These are phyloP conservation scores for Venustoraphidia nigricollis DNA, from an alignment of 2,888 invertebrate genomes.

Conservation along the genomic window DNA sequence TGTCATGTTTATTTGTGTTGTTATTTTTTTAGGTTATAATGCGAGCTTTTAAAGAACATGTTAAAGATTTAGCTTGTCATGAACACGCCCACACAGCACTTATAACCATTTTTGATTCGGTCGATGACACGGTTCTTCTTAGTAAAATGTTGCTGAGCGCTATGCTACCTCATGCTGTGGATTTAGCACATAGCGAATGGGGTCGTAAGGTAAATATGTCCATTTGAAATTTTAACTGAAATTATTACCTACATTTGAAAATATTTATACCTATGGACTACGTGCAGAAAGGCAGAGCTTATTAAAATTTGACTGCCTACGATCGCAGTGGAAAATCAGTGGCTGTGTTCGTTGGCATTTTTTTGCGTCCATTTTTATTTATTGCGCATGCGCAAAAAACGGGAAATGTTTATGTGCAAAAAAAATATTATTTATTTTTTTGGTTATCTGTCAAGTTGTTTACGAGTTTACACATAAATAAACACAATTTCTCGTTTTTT, in stretches of 20 bases:
- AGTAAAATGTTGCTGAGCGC: conserved; percentile 66
- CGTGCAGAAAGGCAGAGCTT: too few species aligned
- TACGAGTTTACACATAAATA: too few species aligned
- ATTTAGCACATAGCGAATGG: conserved; percentile 60
- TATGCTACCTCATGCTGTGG: conserved; percentile 46
- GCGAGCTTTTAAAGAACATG: conserved; percentile 76
- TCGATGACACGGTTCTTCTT: conserved; percentile 85
- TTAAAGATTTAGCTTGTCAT: conserved; percentile 64
- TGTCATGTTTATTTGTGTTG: conserved; percentile 5
- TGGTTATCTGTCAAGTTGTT: too few species aligned
- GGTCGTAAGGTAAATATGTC: conserved; percentile 57
- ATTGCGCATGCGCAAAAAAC: too few species aligned
- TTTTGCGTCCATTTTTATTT: too few species aligned
- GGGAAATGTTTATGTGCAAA: too few species aligned
- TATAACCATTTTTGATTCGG: conserved; percentile 68
- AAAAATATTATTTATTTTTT: too few species aligned
- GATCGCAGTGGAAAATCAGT: too few species aligned
- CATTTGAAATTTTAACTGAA: conserved; percentile 1
- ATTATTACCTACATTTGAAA: not conserved
- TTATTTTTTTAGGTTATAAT: conserved; percentile 48
- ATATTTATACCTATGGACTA: too few species aligned
- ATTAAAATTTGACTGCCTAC: too few species aligned
- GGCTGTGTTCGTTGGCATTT: too few species aligned
- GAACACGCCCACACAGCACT: conserved; percentile 77
- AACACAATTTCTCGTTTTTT: too few species aligned